A percentile compares a stretch with the other conserved stretches of the same genome.
Conservation (phyloP, 2,797 vertebrate genomes). For the Mormyrus hasselquistii region DNA sequence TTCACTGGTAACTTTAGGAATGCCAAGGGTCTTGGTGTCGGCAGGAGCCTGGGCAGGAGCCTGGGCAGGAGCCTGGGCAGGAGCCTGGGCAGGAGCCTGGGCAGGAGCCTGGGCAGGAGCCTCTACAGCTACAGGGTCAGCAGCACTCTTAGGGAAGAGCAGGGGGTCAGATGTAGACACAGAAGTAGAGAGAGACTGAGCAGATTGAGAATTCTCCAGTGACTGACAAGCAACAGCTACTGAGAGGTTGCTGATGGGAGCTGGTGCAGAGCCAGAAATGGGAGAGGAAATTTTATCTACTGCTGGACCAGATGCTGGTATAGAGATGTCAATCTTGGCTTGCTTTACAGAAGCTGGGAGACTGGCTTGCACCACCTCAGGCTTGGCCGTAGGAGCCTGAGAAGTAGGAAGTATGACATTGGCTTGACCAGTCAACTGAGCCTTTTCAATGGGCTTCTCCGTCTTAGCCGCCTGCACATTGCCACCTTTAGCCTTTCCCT, state of each 20-base stretch:
- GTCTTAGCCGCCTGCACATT: conserved; percentile 8
- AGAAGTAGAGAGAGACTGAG: neutral
- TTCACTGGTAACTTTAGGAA: conserved; percentile 37
- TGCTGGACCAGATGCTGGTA: neutral
- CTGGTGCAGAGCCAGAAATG: conserved; percentile 5
- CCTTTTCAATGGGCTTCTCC: conserved; percentile 28
- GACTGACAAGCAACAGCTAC: neutral
- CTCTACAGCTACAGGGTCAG: conserved; percentile 50
- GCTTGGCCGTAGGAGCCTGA: conserved; percentile 2
- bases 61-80: conserved; percentile 35
- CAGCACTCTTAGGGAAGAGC: conserved; percentile 31
- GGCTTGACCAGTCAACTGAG: conserved; percentile 8
- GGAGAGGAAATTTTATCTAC: conserved; percentile 1
- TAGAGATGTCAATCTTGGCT: conserved; percentile 17
- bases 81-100: no score
- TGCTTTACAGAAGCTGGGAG: conserved; percentile 4
- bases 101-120: conserved; percentile 36
- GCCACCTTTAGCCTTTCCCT: conserved; percentile 57
- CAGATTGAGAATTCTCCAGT: neutral
- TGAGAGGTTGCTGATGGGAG: neutral
- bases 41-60: conserved; percentile 41
- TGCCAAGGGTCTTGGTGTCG: conserved; percentile 45
- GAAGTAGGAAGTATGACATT: neutral
- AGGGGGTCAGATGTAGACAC: conserved; percentile 29
- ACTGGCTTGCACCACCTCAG: neutral